phyloP scores from a whole-genome alignment of 2,888 invertebrate genomes.

The Dusona sp. region DNA sequence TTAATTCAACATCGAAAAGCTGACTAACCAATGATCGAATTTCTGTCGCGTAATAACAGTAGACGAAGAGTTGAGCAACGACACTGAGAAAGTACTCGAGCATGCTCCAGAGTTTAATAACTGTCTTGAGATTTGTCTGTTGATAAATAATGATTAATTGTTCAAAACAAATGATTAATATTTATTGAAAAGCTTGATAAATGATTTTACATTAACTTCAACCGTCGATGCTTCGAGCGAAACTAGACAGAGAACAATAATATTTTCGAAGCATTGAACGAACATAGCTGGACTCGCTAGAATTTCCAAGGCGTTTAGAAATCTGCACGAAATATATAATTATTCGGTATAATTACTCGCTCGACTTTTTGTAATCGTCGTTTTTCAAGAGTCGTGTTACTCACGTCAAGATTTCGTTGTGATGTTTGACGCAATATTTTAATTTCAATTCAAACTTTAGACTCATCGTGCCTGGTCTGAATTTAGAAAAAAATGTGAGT shows the following conservation, averaged over 20 bases:
- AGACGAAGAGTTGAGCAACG: conserved; percentile 71
- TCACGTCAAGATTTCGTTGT: conserved; percentile 72
- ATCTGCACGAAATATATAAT: conserved; percentile 64
- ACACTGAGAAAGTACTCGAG: conserved; percentile 72
- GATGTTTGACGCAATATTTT: conserved; percentile 68
- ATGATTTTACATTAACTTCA: conserved; percentile 71
- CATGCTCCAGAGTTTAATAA: conserved; percentile 72
- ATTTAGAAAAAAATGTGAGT: not conserved
- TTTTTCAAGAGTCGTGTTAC: conserved; percentile 5
- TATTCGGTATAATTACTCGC: not conserved
- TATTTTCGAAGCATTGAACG: conserved; percentile 73
- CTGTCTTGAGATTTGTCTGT: conserved; percentile 55
- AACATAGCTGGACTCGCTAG: conserved; percentile 74
- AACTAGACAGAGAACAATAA: conserved; percentile 73
- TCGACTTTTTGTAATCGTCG: not conserved
- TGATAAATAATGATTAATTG: not conserved
- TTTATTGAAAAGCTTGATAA: not conserved
- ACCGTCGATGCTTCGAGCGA: conserved; percentile 73
- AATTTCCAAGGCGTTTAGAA: conserved; percentile 68
- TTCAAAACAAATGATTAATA: not conserved
- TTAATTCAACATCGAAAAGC: not conserved
- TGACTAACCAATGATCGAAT: conserved; percentile 71
- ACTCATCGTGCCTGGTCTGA: conserved; percentile 26
- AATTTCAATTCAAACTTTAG: conserved; percentile 69
- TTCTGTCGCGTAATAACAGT: conserved; percentile 74